Evolutionary conservation across 2,888 invertebrate genomes (phyloP).

Genomic region (Steinernema carpocapsae): DNA sequence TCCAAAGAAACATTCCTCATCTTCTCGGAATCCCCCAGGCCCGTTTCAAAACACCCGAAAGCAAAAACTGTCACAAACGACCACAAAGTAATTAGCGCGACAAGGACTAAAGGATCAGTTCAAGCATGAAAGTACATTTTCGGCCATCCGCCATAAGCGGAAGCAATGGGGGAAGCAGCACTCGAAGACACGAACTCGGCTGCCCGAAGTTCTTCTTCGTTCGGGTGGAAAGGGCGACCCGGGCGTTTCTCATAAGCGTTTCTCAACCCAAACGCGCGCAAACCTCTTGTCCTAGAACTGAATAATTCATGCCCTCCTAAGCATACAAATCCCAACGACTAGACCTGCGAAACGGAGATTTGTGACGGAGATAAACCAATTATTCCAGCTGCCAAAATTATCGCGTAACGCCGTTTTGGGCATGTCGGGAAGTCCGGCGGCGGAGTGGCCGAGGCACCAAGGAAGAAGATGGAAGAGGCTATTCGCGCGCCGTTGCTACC

Average conservation of each 20-base stretch:
- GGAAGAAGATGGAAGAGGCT: background rate
- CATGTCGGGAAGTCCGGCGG: background rate
- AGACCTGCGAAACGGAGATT: background rate
- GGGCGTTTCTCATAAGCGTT: slow-evolving; percentile 13
- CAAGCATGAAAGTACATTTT: background rate
- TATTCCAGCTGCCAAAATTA: background rate
- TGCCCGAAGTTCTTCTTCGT: background rate
- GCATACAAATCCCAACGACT: background rate
- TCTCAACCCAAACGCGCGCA: background rate
- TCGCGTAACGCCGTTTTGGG: background rate
- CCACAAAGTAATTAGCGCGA: background rate
- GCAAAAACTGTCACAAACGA: background rate
- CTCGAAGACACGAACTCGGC: background rate
- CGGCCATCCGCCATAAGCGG: background rate
- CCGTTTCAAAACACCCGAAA: too few relatives aligned
- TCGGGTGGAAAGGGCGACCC: background rate
- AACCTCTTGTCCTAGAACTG: background rate
- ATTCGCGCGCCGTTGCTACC: slow-evolving; percentile 15
- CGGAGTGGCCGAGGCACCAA: too few relatives aligned
- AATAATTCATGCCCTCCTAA: background rate
- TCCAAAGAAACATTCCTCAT: too few relatives aligned
- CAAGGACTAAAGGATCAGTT: slow-evolving; percentile 1
- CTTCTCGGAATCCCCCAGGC: too few relatives aligned
- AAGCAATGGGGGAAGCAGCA: background rate
- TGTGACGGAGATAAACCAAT: background rate